phyloP scores from a whole-genome alignment of 2,888 invertebrate species.

The Mesorhabditis sp. region DNA sequence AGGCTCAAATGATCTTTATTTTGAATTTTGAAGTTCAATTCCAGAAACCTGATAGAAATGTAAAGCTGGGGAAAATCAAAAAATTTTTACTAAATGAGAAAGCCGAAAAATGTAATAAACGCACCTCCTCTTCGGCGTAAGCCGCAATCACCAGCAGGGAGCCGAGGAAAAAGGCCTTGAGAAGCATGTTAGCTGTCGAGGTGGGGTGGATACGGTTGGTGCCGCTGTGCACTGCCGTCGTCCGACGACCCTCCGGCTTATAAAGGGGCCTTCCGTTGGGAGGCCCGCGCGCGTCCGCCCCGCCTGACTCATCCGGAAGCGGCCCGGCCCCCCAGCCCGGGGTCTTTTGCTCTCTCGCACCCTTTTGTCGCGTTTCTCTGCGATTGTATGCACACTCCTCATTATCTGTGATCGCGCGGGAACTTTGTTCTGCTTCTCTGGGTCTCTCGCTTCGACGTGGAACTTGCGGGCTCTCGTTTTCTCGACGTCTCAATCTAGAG shows the following conservation, averaged over 20 bases:
- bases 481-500: no score
- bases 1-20: background rate
- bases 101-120: background rate
- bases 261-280: background rate
- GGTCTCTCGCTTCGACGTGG: no score
- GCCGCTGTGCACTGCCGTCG: no score
- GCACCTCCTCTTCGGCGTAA: background rate
- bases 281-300: background rate
- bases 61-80: background rate
- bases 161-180: slow-evolving; percentile 2
- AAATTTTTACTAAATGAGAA: background rate
- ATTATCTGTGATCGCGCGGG: no score
- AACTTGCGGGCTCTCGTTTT: no score
- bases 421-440: no score
- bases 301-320: slow-evolving; percentile 5
- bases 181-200: background rate
- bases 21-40: background rate
- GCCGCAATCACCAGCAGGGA: background rate
- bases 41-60: background rate
- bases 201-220: background rate
- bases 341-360: no score
- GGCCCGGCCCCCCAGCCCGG: background rate
- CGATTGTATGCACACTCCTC: no score
- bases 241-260: no score
- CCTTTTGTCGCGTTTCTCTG: no score